phyloP scores from a whole-genome alignment of 2,888 invertebrate genomes.

The Theodoxus fluviatilis region DNA sequence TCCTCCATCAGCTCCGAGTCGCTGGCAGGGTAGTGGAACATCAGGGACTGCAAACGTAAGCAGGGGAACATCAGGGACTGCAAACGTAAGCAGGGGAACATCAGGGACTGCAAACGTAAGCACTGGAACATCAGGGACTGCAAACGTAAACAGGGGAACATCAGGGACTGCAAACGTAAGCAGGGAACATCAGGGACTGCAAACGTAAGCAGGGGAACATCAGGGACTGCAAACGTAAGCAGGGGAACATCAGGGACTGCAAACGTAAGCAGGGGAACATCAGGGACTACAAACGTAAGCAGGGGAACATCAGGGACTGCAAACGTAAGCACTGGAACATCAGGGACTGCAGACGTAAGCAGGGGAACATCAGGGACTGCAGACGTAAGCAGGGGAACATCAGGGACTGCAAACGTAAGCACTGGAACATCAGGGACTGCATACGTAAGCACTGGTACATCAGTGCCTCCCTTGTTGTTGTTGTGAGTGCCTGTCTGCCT shows the following conservation, averaged over 20 bases:
- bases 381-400: neutral
- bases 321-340: conserved; percentile 29
- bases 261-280: too few species aligned
- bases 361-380: neutral
- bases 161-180: too few species aligned
- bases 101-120: neutral
- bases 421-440: too few species aligned
- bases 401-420: neutral
- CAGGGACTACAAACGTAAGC: too few species aligned
- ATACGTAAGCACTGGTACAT: conserved; percentile 27
- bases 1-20: conserved; percentile 62
- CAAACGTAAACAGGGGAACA: neutral
- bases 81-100: neutral
- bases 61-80: neutral
- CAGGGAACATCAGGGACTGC: too few species aligned
- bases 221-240: too few species aligned
- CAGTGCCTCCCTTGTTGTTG: neutral
- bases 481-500: too few species aligned
- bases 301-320: conserved; percentile 47
- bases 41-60: conserved; percentile 40
- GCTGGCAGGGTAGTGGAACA: conserved; percentile 58
- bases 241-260: too few species aligned
- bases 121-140: neutral
- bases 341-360: neutral
- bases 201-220: too few species aligned